Conservation (phyloP, 2,888 invertebrate genomes). For the Dioctria linearis region DNA sequence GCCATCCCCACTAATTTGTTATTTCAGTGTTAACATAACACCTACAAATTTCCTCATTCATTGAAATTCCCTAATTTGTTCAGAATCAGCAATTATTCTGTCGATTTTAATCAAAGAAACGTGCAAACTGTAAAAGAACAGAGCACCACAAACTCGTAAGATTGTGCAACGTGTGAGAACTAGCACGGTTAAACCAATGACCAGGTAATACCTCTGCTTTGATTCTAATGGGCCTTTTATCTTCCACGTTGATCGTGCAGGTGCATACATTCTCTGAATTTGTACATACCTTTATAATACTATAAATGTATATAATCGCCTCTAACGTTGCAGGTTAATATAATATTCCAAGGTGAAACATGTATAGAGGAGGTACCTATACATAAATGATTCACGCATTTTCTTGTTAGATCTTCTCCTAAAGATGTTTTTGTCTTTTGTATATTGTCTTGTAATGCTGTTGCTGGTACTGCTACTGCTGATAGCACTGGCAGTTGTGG, state of each 20-base stretch:
- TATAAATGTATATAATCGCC: too few relatives aligned
- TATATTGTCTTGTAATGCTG: too few relatives aligned
- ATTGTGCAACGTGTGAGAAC: constrained; percentile 30
- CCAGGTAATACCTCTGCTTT: constrained; percentile 30
- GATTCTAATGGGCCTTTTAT: constrained; percentile 50
- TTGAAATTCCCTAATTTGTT: constrained; percentile 44
- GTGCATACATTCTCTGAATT: constrained; percentile 57
- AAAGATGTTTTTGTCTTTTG: too few relatives aligned
- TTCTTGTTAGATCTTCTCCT: too few relatives aligned
- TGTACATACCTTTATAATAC: too few relatives aligned
- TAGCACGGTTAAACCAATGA: constrained; percentile 18
- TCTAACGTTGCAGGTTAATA: too few relatives aligned
- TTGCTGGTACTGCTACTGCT: too few relatives aligned
- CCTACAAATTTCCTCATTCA: constrained; percentile 40
- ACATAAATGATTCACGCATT: too few relatives aligned
- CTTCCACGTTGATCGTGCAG: constrained; percentile 57
- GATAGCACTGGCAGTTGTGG: not conserved
- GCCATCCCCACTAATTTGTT: constrained; percentile 23
- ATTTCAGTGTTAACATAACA: constrained; percentile 32
- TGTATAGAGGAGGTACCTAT: too few relatives aligned
- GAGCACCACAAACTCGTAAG: not conserved
- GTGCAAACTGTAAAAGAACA: not conserved
- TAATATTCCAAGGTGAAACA: too few relatives aligned
- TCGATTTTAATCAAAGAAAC: constrained; percentile 43
- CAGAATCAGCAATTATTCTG: constrained; percentile 45